Evolutionary conservation across 2,113 vertebrate species (phyloP), one percentile per base, ranked within the genome.

Genomic region (Burhinus bistriatus): DNA sequence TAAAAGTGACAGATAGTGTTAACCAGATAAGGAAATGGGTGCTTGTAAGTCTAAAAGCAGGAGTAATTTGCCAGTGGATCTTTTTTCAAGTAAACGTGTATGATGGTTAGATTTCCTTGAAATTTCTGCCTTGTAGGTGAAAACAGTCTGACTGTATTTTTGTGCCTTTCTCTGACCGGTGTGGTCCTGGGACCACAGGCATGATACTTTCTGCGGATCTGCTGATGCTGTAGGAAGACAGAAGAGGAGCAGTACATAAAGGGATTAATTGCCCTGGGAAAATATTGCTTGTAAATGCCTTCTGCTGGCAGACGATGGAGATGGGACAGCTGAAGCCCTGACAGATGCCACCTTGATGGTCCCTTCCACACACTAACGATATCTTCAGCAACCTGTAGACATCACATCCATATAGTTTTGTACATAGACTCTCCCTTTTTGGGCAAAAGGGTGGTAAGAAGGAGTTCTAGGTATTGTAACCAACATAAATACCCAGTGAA

Each of bases 11-110:
- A 96, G 82, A 94, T 71, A 91, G 78, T 29, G 76, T 94, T 97
- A 97, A 91, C 87, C 91, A 96, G 93, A 93, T 94, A 96, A 96
- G 91, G 78, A 95, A 95, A 94, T 83, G 87, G 93, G 78, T 85
- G 54, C 71, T 91, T 66, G 38, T 40, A 85, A 90, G 62, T 44
- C 70, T 93, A 73, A 96, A 90, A 91, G 78, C 78, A 44, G 70
- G 45, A 95, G 71, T 72, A 70, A 88, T 93, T 89, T 87, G 26
- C 54, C 58, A 36, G 66, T 62, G 66, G 84, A 91, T 88, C 36
- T 81, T 49, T 78, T 95, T 82, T 42, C 82, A 58, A 66, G 76
- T 32, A n/a, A 36, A 72, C 12, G 6, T 47, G 25, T 54, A 18
- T 18, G 40, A 54, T 0, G 5, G 40, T 65, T 89, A 29, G 13